These are phyloP conservation scores for Discoglossus pictus DNA, from an alignment of 2,797 vertebrate species.

Conservation along the genomic window DNA sequence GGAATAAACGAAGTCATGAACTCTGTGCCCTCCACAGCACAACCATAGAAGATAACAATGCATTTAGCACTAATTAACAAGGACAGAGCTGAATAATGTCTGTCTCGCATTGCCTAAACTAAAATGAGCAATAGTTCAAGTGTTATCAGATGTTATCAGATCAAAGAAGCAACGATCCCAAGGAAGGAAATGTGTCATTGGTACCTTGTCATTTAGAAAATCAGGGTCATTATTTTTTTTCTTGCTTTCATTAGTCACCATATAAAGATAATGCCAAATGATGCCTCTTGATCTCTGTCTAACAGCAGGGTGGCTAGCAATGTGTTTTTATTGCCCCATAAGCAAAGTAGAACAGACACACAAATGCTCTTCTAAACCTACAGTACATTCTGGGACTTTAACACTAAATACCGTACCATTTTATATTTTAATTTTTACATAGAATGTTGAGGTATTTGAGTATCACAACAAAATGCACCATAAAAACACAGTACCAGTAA, in stretches of 20 bases:
- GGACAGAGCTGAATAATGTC: background rate
- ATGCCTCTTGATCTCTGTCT: background rate
- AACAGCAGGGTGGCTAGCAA: background rate
- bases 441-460: no score
- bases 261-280: conserved; percentile 7
- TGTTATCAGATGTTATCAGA: conserved; percentile 35
- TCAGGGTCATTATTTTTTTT: conserved; percentile 16
- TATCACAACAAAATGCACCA: no score
- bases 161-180: conserved; percentile 10
- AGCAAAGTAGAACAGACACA: no score
- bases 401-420: no score
- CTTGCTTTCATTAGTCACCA: background rate
- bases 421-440: no score
- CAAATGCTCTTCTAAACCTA: no score
- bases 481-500: no score
- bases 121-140: background rate
- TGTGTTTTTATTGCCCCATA: no score
- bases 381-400: no score
- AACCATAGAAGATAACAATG: no score
- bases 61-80: conserved; percentile 7
- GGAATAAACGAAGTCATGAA: no score
- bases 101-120: conserved; percentile 7
- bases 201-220: conserved; percentile 6
- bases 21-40: no score
- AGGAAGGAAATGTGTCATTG: conserved; percentile 31